Base-by-base conservation (phyloP, 92 coral and sea anemone genomes). In the Meandrina meandrites region DNA sequence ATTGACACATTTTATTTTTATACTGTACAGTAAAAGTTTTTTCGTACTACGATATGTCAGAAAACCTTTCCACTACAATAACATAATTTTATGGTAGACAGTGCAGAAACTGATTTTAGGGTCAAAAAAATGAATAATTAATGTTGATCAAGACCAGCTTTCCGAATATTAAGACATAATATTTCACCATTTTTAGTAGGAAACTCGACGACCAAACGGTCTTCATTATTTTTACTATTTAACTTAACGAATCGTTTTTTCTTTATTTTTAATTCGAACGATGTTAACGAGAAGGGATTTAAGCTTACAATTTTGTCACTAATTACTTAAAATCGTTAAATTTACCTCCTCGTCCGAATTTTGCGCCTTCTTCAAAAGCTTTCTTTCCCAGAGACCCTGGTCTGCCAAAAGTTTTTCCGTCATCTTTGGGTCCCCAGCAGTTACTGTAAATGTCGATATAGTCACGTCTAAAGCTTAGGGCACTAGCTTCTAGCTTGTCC, bases 401-500 rank as follows among this genome's bases (percentile, higher is more conserved):
- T 40, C 99, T 93, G 6, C 99, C 99, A 64, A 92, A 97, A 40
- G 99, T 97, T 78, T 95, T 97, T 17, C 99, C 99, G 69, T 97
- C 99, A 48, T 97, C 99, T 92, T 97, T 97, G 17, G 99, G 99
- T 0, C 99, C 99, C 99, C 99, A 97, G 74, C 98, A 97, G 64
- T 96, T 95, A 57, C 98, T 95, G 86, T 97, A 97, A 73, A 97
- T 97, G 76, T 97, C 99, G 62, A 97, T 90, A 68, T 97, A 95
- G 84, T 95, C 95, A 24, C 88, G 92, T 21, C 89, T 86, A 79
- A 90, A 96, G 84, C 98, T 88, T 58, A 96, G 76, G 64, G 99
- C 96, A 30, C 84, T 84, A 50, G 99, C 96, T 88, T 96, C 99
- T 14, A 96, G 89, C 10, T 87, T 47, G 86, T 96, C 99, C 15